A percentile compares a stretch with the other conserved stretches of the same genome.
Evolutionary conservation across 1,140 invertebrate genomes (phyloP).

Genomic region (Drosophila chauvacae): DNA sequence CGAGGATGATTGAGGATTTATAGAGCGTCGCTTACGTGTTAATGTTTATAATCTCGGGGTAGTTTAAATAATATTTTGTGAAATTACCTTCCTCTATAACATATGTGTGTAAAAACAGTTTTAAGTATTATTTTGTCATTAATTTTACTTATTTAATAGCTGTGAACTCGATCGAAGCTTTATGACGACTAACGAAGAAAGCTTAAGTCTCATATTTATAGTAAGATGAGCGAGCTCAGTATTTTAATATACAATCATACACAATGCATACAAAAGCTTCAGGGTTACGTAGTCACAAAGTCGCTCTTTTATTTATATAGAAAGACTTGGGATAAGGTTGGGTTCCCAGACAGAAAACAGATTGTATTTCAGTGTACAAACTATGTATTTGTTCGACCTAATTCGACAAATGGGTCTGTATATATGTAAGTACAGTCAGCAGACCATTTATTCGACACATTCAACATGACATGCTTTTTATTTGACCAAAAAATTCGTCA

Average conservation of each 20-base stretch:
- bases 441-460: too few relatives aligned
- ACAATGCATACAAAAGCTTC: not conserved
- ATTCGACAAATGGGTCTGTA: not conserved
- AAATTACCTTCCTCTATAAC: not conserved
- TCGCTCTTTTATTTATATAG: not conserved
- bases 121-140: not conserved
- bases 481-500: too few relatives aligned
- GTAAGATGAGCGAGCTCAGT: not conserved
- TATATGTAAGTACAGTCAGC: too few relatives aligned
- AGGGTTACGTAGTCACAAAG: not conserved
- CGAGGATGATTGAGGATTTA: too few relatives aligned
- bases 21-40: too few relatives aligned
- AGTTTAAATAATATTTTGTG: too few relatives aligned
- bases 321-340: too few relatives aligned
- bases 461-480: too few relatives aligned
- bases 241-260: not conserved
- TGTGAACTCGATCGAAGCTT: not conserved
- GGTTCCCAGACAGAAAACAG: too few relatives aligned
- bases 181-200: not conserved
- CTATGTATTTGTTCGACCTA: not conserved
- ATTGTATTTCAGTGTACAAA: not conserved
- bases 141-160: not conserved
- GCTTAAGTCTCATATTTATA: not conserved
- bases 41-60: too few relatives aligned
- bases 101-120: not conserved